Percentiles rank a stretch among this genome's conserved stretches.
These are phyloP conservation scores for Drosophila pseudoananassae DNA, from an alignment of 1,140 invertebrate genomes.

Conservation along the genomic window DNA sequence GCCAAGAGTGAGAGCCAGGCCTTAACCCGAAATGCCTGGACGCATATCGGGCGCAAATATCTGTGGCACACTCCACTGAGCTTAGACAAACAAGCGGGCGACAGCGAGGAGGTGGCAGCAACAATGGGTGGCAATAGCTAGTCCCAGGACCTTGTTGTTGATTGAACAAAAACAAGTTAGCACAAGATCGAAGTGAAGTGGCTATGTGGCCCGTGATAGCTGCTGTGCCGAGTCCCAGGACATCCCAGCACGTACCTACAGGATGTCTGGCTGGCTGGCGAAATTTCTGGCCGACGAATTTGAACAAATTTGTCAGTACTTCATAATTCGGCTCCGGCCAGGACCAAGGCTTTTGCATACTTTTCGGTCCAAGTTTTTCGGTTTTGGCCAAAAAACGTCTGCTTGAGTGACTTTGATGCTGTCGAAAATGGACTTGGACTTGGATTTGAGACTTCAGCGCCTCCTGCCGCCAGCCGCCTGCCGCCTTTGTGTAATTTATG, in stretches of 20 bases:
- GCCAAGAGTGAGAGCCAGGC: conserved; percentile 3
- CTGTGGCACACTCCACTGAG: conserved; percentile 73
- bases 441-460: conserved; percentile 46
- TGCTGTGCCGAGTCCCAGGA: conserved; percentile 10
- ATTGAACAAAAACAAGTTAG: conserved; percentile 76
- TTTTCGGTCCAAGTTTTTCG: conserved; percentile 51
- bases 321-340: conserved; percentile 60
- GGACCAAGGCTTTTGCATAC: conserved; percentile 39
- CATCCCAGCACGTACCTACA: conserved; percentile 41
- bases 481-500: conserved; percentile 76
- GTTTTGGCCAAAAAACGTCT: conserved; percentile 44
- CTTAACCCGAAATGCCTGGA: conserved; percentile 59
- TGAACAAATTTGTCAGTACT: conserved; percentile 54
- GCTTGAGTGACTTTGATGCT: conserved; percentile 71
- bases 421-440: conserved; percentile 68
- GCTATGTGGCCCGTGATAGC: conserved; percentile 55
- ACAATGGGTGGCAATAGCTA: conserved; percentile 38
- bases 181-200: conserved; percentile 34
- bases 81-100: conserved; percentile 67
- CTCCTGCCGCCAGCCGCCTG: neutral
- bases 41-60: conserved; percentile 75
- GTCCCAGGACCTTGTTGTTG: conserved; percentile 66
- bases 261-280: conserved; percentile 23
- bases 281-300: conserved; percentile 22
- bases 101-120: conserved; percentile 35